Base-by-base conservation (phyloP, 1,140 invertebrate genomes). In the Drosophila saltans region DNA sequence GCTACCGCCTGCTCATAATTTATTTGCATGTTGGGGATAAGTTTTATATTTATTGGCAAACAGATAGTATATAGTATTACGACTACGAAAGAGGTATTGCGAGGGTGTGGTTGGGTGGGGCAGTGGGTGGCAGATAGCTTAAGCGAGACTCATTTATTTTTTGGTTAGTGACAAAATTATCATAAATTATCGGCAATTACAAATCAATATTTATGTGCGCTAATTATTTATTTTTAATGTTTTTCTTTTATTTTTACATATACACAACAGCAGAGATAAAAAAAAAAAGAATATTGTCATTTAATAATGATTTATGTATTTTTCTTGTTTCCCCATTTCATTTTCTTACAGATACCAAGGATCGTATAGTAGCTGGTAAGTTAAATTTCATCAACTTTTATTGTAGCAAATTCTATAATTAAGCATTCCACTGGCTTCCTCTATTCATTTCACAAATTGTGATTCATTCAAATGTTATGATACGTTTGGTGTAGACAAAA, bases 201-300 rank as follows among this genome's bases (percentile, higher is more conserved):
- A 76, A 64, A 76, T 76, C 74, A 76, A 76, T 77, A 76, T 76
- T 76, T 76, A 76, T 76, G 74, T 77, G 66, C 73, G 69, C 74
- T 76, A 76, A 76, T 76, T 76, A 76, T 76, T 76, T 76, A 76
- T 76, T 69, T 56, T 69, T 40, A 62, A 60, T 30, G 43, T 39
- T 45, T 43, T 45, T 55, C 24, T 63, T 1, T 59, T 56, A 21
- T 21, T 26, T 58, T 40, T 64, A 33, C 58, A 75, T 58, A 75
- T 43, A 66, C 41, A 41, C 10, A 41, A 4, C 28, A 30, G 28
- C 28, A 36, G 33, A 36, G 33, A 36, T 3, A n/a, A 16, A 43
- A n/a, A 24, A 26, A 24, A 48, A 48, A 48, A 21, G 21, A 24
- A 48, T 48, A 24, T 48, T 48, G 45, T 21, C 45, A 24, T 48